Evolutionary conservation across 2,113 vertebrate species (phyloP).

Genomic region (Cebidichthys violaceus): DNA sequence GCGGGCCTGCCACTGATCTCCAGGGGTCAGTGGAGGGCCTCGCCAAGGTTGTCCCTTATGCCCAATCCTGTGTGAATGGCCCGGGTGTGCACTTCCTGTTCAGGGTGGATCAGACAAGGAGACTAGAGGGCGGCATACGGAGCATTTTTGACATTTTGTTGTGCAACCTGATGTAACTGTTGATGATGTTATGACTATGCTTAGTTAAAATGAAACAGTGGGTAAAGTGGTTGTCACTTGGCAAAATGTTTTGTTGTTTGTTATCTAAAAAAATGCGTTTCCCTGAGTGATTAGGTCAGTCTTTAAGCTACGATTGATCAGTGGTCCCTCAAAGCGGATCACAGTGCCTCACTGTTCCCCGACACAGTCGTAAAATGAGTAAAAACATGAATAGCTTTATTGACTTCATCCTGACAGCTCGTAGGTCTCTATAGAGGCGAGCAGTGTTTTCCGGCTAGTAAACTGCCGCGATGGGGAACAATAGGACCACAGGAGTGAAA

Average conservation of each 20-base stretch:
- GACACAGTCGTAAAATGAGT: slow-evolving; percentile 55
- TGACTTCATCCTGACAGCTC: slow-evolving; percentile 66
- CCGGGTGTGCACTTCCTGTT: slow-evolving; percentile 71
- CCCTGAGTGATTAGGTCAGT: not conserved
- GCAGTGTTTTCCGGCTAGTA: slow-evolving; percentile 71
- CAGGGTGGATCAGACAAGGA: slow-evolving; percentile 50
- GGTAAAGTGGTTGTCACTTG: not conserved
- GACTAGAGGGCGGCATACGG: slow-evolving; percentile 21
- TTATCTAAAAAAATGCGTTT: slow-evolving; percentile 8
- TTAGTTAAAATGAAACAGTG: slow-evolving; percentile 5
- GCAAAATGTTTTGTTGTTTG: not conserved
- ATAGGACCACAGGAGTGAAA: slow-evolving; percentile 74
- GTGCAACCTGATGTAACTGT: slow-evolving; percentile 12
- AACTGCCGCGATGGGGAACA: slow-evolving; percentile 67
- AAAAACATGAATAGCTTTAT: slow-evolving; percentile 67
- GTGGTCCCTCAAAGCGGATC: slow-evolving; percentile 34
- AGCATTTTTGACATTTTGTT: slow-evolving; percentile 9
- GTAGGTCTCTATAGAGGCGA: slow-evolving; percentile 65
- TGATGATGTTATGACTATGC: slow-evolving; percentile 32
- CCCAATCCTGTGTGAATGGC: slow-evolving; percentile 59
- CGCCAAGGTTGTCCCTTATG: slow-evolving; percentile 68
- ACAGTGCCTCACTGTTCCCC: slow-evolving; percentile 53
- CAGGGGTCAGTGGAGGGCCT: slow-evolving; percentile 64
- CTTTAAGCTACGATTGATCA: slow-evolving; percentile 14
- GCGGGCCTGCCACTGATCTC: slow-evolving; percentile 72